Evolutionary conservation across 2,113 vertebrate genomes (phyloP).

Genomic region (Carettochelys insculpta): DNA sequence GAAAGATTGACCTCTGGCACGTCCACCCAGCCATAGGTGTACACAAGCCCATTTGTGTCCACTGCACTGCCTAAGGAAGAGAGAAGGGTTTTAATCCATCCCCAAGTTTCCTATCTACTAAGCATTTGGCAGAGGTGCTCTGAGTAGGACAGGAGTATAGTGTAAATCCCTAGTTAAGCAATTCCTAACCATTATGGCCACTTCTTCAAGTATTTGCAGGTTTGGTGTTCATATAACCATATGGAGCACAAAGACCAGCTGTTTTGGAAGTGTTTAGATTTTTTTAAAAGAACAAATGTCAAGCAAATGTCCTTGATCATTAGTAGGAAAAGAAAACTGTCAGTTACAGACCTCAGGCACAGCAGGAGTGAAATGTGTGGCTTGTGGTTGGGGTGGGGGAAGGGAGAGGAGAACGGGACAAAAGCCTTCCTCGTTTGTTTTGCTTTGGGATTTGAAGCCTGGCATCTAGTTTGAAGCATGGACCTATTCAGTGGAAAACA

Average conservation of each 20-base stretch:
- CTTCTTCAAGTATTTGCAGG: background rate
- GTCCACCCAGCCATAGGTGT: too few species aligned
- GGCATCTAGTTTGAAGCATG: fast-evolving
- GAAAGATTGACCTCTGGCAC: too few species aligned
- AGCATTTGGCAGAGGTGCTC: background rate
- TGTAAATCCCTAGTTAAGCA: conserved; percentile 10
- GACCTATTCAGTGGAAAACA: background rate
- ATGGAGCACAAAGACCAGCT: conserved; percentile 13
- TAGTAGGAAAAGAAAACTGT: fast-evolving
- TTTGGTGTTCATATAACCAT: conserved; percentile 5
- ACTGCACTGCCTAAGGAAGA: background rate
- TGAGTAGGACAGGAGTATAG: background rate
- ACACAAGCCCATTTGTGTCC: too few species aligned
- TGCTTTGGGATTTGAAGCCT: background rate
- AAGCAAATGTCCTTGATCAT: background rate
- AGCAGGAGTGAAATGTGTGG: fast-evolving
- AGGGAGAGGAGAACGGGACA: too few species aligned
- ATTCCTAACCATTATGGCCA: background rate
- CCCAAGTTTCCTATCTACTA: background rate
- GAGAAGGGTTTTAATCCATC: background rate
- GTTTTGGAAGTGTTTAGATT: conserved; percentile 49
- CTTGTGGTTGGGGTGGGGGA: fast-evolving
- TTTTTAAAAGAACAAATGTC: conserved; percentile 6
- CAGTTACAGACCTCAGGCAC: background rate
- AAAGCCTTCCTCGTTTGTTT: background rate